Conservation (phyloP, 2,888 invertebrate species). For the Drosophila kanekoi region DNA sequence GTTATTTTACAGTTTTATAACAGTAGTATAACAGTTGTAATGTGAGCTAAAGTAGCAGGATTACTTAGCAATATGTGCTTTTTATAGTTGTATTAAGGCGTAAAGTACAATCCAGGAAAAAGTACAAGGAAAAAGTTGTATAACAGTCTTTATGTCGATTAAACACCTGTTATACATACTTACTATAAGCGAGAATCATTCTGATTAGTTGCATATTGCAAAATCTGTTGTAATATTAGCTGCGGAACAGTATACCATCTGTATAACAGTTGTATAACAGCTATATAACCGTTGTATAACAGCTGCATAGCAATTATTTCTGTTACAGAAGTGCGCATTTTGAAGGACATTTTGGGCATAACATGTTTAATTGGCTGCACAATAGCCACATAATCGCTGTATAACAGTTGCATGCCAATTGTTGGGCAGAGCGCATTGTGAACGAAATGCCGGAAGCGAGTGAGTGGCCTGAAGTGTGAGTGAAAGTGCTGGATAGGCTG, state of each 20-base stretch:
- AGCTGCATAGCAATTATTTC: not conserved
- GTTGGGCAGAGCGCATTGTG: constrained; percentile 6
- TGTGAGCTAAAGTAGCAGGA: no score
- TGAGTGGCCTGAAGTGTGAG: constrained; percentile 14
- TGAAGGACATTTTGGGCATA: not conserved
- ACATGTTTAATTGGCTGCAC: no score
- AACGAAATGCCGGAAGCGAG: constrained; percentile 11
- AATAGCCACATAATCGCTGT: not conserved
- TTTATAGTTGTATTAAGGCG: no score
- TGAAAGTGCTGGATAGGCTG: constrained; percentile 10
- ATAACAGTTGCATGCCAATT: constrained; percentile 7
- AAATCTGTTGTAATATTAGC: no score
- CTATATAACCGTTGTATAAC: constrained; percentile 6
- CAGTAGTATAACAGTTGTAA: not conserved
- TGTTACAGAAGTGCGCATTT: not conserved
- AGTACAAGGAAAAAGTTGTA: no score
- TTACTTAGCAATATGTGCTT: no score
- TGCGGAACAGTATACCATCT: not conserved
- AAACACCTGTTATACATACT: no score
- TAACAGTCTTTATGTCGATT: no score
- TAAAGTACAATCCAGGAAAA: no score
- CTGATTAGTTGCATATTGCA: no score
- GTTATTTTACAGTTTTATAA: not conserved
- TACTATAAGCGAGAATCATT: no score
- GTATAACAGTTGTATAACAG: no score